Evolutionary conservation across 2,888 invertebrate species (phyloP).

Genomic region (Periphyllus acericola): DNA sequence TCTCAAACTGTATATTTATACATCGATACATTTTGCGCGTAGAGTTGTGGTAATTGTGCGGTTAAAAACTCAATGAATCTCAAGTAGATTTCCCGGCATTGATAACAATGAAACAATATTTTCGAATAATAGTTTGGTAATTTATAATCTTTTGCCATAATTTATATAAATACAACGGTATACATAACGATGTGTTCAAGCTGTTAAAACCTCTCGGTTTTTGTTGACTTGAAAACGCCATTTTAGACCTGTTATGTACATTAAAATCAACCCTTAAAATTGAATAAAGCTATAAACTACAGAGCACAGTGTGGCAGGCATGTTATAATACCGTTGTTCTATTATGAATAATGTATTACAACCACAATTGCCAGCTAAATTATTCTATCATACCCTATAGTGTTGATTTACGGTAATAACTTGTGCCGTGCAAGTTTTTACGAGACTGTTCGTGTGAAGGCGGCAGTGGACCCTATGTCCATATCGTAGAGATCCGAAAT

Average conservation of each 20-base stretch:
- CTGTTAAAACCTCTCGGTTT: background rate
- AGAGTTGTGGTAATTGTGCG: no score
- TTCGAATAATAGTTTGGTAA: no score
- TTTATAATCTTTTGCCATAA: no score
- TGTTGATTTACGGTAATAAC: slow-evolving; percentile 54
- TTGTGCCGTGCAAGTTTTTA: slow-evolving; percentile 23
- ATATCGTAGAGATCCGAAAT: background rate
- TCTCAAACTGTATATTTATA: no score
- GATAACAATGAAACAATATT: no score
- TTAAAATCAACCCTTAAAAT: slow-evolving; percentile 22
- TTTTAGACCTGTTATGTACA: slow-evolving; percentile 6
- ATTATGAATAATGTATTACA: slow-evolving; percentile 50
- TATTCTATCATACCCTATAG: slow-evolving; percentile 26
- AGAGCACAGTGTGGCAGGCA: slow-evolving; percentile 10
- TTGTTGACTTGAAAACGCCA: slow-evolving; percentile 6
- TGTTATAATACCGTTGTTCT: slow-evolving; percentile 40
- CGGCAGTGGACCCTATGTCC: background rate
- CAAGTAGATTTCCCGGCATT: no score
- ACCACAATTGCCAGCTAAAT: slow-evolving; percentile 45
- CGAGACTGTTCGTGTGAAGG: background rate
- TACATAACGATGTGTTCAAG: no score
- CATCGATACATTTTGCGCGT: no score
- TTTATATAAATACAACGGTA: no score
- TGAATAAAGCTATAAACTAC: slow-evolving; percentile 49
- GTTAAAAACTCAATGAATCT: no score